Percentiles rank a stretch among this genome's conserved stretches.
phyloP scores from a whole-genome alignment of 2,113 vertebrate species.

The Spea bombifrons region DNA sequence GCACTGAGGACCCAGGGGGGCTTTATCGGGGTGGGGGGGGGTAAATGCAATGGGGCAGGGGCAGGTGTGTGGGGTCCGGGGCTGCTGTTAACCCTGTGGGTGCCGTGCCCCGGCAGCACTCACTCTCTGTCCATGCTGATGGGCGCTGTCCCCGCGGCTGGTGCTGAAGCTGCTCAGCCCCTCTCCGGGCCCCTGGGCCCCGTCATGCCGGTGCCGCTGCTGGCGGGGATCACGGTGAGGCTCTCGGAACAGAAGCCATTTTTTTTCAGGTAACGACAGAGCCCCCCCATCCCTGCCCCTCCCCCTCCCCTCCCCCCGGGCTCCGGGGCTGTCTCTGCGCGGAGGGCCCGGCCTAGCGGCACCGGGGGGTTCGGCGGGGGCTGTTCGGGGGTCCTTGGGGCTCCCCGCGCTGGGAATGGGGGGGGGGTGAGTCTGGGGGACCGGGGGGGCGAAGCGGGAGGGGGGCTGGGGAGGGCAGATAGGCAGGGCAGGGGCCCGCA shows the following conservation, averaged over 20 bases:
- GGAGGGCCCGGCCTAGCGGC: constrained; percentile 2
- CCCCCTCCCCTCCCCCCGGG: background rate
- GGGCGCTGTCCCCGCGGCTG: too few relatives aligned
- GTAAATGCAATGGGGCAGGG: background rate
- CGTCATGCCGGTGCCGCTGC: too few relatives aligned
- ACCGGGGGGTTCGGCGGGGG: constrained; percentile 36
- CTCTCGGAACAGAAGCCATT: constrained; percentile 48
- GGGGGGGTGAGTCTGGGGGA: constrained; percentile 7
- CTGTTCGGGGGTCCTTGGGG: constrained; percentile 7
- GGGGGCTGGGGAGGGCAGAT: background rate
- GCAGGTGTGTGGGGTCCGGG: background rate
- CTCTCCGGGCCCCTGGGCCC: too few relatives aligned
- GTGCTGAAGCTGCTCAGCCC: constrained; percentile 7
- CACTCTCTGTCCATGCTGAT: constrained; percentile 49
- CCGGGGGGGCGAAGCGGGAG: background rate
- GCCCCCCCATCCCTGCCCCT: constrained; percentile 5
- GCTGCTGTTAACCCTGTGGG: background rate
- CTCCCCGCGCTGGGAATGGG: constrained; percentile 20
- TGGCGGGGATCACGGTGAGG: constrained; percentile 37
- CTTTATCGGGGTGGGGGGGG: background rate
- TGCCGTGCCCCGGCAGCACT: constrained; percentile 26
- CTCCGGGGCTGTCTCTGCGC: constrained; percentile 35
- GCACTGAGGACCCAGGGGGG: background rate
- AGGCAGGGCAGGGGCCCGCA: background rate
- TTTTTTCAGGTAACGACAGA: constrained; percentile 43